Percentiles rank a stretch among this genome's conserved stretches.
These are phyloP conservation scores for Hycleus phaleratus DNA, from an alignment of 1,140 invertebrate species.

Conservation along the genomic window DNA sequence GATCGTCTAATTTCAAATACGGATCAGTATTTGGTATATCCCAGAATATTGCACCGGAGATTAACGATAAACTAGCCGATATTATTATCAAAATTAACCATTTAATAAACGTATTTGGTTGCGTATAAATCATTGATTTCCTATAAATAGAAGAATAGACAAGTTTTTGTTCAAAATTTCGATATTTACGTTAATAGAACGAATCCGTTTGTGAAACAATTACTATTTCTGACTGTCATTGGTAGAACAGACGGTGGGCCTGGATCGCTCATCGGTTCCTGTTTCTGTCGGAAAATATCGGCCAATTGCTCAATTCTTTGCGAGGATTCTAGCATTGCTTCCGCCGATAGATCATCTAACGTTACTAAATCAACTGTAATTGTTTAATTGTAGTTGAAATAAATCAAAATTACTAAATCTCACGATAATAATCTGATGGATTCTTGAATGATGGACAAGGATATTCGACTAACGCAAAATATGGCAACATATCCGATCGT, in stretches of 20 bases:
- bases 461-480: constrained; percentile 89
- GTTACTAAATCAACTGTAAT: constrained; percentile 83
- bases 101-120: constrained; percentile 74
- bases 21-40: constrained; percentile 69
- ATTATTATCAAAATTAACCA: constrained; percentile 69
- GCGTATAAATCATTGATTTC: constrained; percentile 62
- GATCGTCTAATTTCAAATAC: constrained; percentile 63
- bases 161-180: neutral
- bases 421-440: constrained; percentile 92
- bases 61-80: constrained; percentile 69
- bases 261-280: constrained; percentile 63
- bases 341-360: constrained; percentile 82
- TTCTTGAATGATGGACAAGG: constrained; percentile 94
- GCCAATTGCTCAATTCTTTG: constrained; percentile 85
- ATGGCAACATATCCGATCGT: constrained; percentile 80
- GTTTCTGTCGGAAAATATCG: constrained; percentile 64
- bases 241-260: constrained; percentile 68
- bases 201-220: constrained; percentile 56
- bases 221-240: constrained; percentile 52
- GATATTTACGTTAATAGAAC: constrained; percentile 62
- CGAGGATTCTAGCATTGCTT: constrained; percentile 89
- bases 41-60: constrained; percentile 85
- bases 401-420: constrained; percentile 39
- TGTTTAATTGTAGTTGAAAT: neutral
- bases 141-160: constrained; percentile 41